Percentiles rank a stretch among this genome's conserved stretches.
phyloP scores from a whole-genome alignment of 23 tunicate genomes.

The Oikopleura vanhoeffeni region DNA sequence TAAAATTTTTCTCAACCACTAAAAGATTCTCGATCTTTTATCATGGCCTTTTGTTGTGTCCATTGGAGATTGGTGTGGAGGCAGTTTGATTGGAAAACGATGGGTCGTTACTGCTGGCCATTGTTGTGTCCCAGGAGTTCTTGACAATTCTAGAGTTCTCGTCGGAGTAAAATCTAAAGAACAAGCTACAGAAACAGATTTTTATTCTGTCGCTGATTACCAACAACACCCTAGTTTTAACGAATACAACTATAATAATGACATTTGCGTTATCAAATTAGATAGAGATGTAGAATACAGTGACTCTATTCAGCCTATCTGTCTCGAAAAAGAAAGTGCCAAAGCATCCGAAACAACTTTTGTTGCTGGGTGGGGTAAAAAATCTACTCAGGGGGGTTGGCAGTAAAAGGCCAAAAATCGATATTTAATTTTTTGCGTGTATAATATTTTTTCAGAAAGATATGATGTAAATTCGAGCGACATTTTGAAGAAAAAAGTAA shows the following conservation, averaged over 20 bases:
- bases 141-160: neutral
- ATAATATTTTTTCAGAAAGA: too few species aligned
- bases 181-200: neutral
- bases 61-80: slow-evolving; percentile 27
- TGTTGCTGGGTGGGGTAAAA: neutral
- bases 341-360: neutral
- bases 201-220: neutral
- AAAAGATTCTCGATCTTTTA: too few species aligned
- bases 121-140: slow-evolving; percentile 13
- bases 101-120: slow-evolving; percentile 88
- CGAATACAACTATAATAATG: neutral
- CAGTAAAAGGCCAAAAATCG: too few species aligned
- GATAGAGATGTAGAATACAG: neutral
- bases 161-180: neutral
- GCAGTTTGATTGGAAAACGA: slow-evolving; percentile 26
- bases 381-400: neutral
- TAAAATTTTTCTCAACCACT: too few species aligned
- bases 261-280: neutral
- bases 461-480: too few species aligned
- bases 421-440: too few species aligned
- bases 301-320: neutral
- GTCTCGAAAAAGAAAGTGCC: neutral
- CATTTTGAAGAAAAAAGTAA: too few species aligned
- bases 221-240: neutral
- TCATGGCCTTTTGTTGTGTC: neutral